Conservation (phyloP, 2,113 vertebrate species). For the Dasyornis broadbenti region DNA sequence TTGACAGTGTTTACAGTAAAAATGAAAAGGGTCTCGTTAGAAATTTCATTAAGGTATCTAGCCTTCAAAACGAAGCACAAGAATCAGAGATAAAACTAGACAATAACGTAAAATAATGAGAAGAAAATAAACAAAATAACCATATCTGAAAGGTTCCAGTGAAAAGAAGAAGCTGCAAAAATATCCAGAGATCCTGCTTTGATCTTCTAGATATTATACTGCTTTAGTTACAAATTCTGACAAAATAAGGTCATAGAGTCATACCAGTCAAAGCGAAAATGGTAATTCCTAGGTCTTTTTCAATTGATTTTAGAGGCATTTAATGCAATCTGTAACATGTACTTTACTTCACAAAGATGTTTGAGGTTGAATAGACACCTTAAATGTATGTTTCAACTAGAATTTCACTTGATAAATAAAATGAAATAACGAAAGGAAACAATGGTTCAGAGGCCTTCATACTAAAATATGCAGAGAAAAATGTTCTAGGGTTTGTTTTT, state of each 20-base stretch:
- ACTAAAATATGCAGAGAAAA: background rate
- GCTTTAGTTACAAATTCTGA: background rate
- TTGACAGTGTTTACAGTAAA: background rate
- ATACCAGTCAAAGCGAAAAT: background rate
- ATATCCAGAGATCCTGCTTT: background rate
- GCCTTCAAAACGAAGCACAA: background rate
- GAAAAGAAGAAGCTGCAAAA: background rate
- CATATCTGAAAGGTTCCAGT: background rate
- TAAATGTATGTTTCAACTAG: background rate
- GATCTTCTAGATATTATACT: background rate
- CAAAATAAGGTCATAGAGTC: background rate
- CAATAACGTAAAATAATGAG: background rate
- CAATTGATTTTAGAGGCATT: background rate
- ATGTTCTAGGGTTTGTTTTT: background rate
- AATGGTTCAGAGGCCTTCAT: no score
- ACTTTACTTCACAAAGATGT: background rate
- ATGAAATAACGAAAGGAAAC: background rate
- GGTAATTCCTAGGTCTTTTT: background rate
- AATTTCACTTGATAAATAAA: background rate
- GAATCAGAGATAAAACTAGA: background rate
- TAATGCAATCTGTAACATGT: rapidly evolving
- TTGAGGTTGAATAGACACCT: background rate
- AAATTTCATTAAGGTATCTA: background rate
- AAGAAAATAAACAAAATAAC: background rate
- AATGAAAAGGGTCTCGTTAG: rapidly evolving